Base-by-base conservation (phyloP, 2,888 invertebrate genomes). In the Heliconius cydno region DNA sequence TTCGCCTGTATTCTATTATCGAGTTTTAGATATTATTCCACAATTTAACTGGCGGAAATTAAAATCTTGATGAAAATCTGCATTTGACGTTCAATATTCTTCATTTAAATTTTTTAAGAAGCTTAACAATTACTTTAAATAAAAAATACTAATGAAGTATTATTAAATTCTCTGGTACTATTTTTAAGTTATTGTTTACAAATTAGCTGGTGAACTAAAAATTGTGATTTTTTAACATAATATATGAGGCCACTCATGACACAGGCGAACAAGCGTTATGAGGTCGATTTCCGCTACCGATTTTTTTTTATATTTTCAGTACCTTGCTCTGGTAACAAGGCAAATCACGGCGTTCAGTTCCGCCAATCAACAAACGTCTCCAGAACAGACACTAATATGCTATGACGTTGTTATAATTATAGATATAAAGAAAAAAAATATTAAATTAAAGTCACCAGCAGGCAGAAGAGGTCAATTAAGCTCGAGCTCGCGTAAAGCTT, bases 1-100 rank as follows among this genome's bases (percentile, higher is more conserved):
- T 80, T 72, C 75, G 30, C 19, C 22, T 52, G 73, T 70, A 65
- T 80, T 74, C 34, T 75, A 60, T 76, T 80, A 80, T 75, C 25
- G 67, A 38, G 38, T 68, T 67, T 65, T 65, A 60, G 73, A 72
- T 70, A 78, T 77, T 78, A 68, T 74, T 71, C 46, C 70, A 65
- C 22, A 34, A 67, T 46, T 73, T 41, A 46, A 76, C 67, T 60
- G 60, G 38, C 38, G 73, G 38, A 60, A 57, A 76, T 60, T 60
- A 65, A 73, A 68, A 60, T 15, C 22, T 77, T 77, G 19, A 75
- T 66, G 46, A 75, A 75, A 75, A 75, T 12, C 75, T 75, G 75
- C 28, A 75, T 63, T 46, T 66, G 75, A 75, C 28, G 30, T 75
- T 46, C 28, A 66, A 66, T 66, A 46, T 75, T 75, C 75, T 46